Base-by-base conservation (phyloP, 2,888 invertebrate genomes). In the Proisotoma minuta region DNA sequence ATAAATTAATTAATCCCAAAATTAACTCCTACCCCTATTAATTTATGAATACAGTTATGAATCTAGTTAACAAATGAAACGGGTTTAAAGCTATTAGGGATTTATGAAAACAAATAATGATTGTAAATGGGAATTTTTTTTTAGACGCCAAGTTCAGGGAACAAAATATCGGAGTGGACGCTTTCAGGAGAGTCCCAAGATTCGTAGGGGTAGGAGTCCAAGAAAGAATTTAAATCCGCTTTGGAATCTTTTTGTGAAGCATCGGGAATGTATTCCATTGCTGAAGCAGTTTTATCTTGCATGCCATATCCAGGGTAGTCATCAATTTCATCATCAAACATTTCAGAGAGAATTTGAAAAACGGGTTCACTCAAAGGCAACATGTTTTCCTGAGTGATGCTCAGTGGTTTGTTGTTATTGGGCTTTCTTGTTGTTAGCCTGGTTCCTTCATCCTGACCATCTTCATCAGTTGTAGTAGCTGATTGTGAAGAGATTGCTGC, bases 121-220 rank as follows among this genome's bases (percentile, higher is more conserved):
- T n/a, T n/a, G n/a, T n/a, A n/a, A n/a, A n/a, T n/a, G n/a, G n/a
- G n/a, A n/a, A n/a, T n/a, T n/a, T n/a, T n/a, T n/a, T n/a, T n/a
- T n/a, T n/a, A n/a, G n/a, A n/a, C n/a, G n/a, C n/a, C 18, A n/a
- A 57, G 22, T 15, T 57, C 57, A 18, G 57, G 57, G 18, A 57
- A 57, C 10, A 57, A 23, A 23, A 12, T 20, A 22, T 57, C 57
- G 10, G 57, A 40, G 18, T 57, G 43, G n/a, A 57, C 57, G 26
- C 57, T 57, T 57, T 47, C 57, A 18, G 57, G 57, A 18, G 57
- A 57, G 15, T 47, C 48, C 57, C 57, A 57, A 10, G 57, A 26
- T 24, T 57, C 57, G 20, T 57, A 57, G 5, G 43, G 47, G 26
- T 57, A 43, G 4, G 43, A 47, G 18, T 47, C 27, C 26, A 47